These are phyloP conservation scores for Ctena decussata DNA, from an alignment of 2,888 invertebrate species.

Conservation along the genomic window DNA sequence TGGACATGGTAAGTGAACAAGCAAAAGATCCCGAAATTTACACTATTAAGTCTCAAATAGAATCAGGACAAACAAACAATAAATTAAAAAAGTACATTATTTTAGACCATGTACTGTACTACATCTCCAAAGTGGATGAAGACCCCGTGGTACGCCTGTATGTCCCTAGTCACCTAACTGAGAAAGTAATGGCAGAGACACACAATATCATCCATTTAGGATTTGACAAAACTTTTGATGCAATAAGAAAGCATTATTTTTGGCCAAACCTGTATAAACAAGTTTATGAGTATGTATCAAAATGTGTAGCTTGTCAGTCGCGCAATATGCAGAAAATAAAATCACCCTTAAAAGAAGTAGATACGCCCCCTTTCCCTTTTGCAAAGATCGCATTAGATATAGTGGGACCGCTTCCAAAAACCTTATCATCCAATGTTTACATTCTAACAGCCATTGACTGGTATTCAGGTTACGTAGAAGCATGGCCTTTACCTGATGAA, in stretches of 20 bases:
- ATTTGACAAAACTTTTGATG: not conserved
- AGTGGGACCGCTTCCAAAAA: constrained; percentile 27
- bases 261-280: not conserved
- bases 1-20: no score
- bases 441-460: constrained; percentile 19
- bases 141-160: constrained; percentile 18
- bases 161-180: not conserved
- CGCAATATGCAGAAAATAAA: constrained; percentile 16
- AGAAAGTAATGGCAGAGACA: not conserved
- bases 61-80: not conserved
- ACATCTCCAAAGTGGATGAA: not conserved
- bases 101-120: not conserved
- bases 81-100: not conserved
- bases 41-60: not conserved
- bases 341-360: constrained; percentile 46
- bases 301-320: constrained; percentile 1
- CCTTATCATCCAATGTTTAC: constrained; percentile 30
- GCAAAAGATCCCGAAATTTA: no score
- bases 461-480: constrained; percentile 23
- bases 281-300: not conserved
- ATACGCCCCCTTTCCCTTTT: constrained; percentile 48
- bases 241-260: not conserved
- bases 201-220: not conserved
- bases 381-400: constrained; percentile 43
- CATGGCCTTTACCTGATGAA: constrained; percentile 28